These are phyloP conservation scores for Masnerella sp. DNA, from an alignment of 2,888 invertebrate species.

Conservation along the genomic window DNA sequence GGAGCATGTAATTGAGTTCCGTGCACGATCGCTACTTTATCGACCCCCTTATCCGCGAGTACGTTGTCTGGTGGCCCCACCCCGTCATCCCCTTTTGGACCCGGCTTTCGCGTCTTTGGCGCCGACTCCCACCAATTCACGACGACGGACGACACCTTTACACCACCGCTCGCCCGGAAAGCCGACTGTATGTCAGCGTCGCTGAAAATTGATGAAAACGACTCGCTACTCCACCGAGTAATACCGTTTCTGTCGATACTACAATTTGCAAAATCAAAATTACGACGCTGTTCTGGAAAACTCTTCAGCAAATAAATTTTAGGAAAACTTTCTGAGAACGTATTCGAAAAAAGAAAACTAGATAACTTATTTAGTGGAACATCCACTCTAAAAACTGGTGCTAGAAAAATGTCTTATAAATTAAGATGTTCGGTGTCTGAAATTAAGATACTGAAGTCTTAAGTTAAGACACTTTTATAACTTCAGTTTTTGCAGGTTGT, in stretches of 20 bases:
- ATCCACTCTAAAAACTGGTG: too few relatives aligned
- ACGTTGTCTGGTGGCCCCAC: too few relatives aligned
- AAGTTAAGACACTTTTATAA: too few relatives aligned
- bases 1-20: slow-evolving; percentile 78
- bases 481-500: too few relatives aligned
- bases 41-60: slow-evolving; percentile 74
- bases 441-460: too few relatives aligned
- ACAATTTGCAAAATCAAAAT: slow-evolving; percentile 36
- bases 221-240: slow-evolving; percentile 57
- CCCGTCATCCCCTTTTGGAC: slow-evolving; percentile 46
- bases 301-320: neutral
- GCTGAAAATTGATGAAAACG: slow-evolving; percentile 71
- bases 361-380: too few relatives aligned
- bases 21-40: slow-evolving; percentile 77
- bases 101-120: slow-evolving; percentile 39
- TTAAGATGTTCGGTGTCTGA: too few relatives aligned
- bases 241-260: slow-evolving; percentile 34
- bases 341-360: too few relatives aligned
- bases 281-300: neutral
- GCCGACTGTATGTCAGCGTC: slow-evolving; percentile 66
- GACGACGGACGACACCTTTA: slow-evolving; percentile 62
- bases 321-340: too few relatives aligned
- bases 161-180: slow-evolving; percentile 55
- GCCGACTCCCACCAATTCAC: slow-evolving; percentile 57
- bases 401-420: too few relatives aligned